Percentiles rank a stretch among this genome's conserved stretches.
phyloP scores from a whole-genome alignment of 2,888 invertebrate genomes.

The Entomobrya proxima region DNA sequence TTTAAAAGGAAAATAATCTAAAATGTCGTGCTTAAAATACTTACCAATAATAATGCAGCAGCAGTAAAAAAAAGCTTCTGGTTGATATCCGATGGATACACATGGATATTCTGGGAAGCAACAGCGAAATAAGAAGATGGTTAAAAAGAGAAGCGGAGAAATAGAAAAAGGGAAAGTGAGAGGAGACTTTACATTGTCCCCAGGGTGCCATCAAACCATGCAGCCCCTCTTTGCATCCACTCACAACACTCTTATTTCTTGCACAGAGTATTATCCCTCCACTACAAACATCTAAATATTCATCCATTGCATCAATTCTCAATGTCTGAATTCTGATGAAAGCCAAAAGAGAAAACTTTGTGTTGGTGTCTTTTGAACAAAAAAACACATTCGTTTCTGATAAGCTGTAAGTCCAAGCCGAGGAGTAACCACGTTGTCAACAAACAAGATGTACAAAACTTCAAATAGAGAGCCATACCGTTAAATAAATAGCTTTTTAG shows the following conservation, averaged over 20 bases:
- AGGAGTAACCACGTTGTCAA: no score
- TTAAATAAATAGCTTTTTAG: no score
- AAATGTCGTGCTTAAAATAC: neutral
- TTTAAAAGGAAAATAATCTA: neutral
- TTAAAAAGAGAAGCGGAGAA: constrained; percentile 39
- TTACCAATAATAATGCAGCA: neutral
- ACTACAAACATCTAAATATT: constrained; percentile 69
- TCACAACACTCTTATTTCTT: neutral
- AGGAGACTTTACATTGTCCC: constrained; percentile 71
- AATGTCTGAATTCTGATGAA: constrained; percentile 36
- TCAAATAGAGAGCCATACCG: no score
- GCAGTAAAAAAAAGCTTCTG: neutral
- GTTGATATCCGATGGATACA: constrained; percentile 22
- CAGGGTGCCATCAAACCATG: constrained; percentile 73
- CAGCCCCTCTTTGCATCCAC: constrained; percentile 65
- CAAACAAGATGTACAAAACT: no score
- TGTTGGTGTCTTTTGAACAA: neutral
- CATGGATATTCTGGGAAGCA: neutral
- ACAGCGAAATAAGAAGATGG: constrained; percentile 27
- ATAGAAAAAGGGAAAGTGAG: constrained; percentile 61
- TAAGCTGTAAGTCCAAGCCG: no score
- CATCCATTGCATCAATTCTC: constrained; percentile 72
- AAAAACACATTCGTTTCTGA: constrained; percentile 5
- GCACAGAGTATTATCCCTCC: neutral
- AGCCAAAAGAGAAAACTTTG: constrained; percentile 15